Base-by-base conservation (phyloP, 2,113 vertebrate species). In the Rhinolophus sinicus region DNA sequence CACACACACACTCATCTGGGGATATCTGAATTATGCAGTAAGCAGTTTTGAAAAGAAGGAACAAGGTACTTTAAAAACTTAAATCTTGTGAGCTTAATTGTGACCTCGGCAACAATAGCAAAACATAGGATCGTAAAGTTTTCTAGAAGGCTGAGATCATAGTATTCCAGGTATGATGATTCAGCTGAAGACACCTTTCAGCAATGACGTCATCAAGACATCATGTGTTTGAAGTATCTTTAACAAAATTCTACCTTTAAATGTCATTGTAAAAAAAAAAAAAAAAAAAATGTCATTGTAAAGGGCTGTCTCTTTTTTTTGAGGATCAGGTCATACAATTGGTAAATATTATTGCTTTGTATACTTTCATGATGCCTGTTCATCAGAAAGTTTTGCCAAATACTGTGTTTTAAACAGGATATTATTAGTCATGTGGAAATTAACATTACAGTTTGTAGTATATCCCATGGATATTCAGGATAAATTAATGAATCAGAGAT, bases 241-340 rank as follows among this genome's bases (percentile, higher is more conserved):
- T 92, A 95, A 96, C 67, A 95, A 88, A 93, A 93, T 33, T 26
- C 28, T 62, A 2, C n/a, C 44, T 96, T 96, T 75, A 97, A 95
- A 94, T 95, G 69, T 58, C 91, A 89, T 81, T 82, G 33, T 88
- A 94, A 89, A 94, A n/a, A n/a, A n/a, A n/a, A n/a, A n/a, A n/a
- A n/a, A n/a, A n/a, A n/a, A n/a, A n/a, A n/a, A 97, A 95, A 94
- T 95, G 69, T 58, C 91, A 89, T 81, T 82, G 33, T 88, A 94
- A 89, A 94, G 26, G 30, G 3, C 21, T 52, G 87, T 90, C n/a
- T 69, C 56, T 38, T 93, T 75, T 91, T 67, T 84, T 88, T 52
- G 35, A 82, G 38, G 21, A 78, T 76, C 21, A 69, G 44, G 35
- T 70, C 73, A 92, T 80, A 67, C 9, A 69, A 24, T 0, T 92